Percentiles rank a stretch among this genome's conserved stretches.
These are phyloP conservation scores for Bembecia ichneumoniformis DNA, from an alignment of 2,888 invertebrate species.

Conservation along the genomic window DNA sequence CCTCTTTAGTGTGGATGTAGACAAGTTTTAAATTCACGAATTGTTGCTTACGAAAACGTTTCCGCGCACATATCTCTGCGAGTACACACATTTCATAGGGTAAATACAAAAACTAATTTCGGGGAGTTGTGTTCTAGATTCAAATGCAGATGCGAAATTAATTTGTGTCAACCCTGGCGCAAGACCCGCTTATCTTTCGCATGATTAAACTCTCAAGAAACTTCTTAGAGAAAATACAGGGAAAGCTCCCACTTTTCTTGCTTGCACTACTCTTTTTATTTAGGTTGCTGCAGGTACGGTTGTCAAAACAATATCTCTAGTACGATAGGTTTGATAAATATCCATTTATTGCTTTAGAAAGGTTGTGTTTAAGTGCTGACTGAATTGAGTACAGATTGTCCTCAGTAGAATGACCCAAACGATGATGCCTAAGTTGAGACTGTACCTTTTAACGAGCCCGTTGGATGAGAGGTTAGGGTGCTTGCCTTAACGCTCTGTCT, in stretches of 20 bases:
- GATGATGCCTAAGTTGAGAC: too few relatives aligned
- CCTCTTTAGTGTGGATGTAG: too few relatives aligned
- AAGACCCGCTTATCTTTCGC: constrained; percentile 42
- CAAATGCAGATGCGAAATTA: not conserved
- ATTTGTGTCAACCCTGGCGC: constrained; percentile 27
- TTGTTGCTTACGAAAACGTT: too few relatives aligned
- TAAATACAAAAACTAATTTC: not conserved
- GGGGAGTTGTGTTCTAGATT: not conserved
- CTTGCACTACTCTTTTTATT: constrained; percentile 49
- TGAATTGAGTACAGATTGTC: too few relatives aligned
- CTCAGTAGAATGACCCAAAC: too few relatives aligned
- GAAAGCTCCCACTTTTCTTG: constrained; percentile 44
- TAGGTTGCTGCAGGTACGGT: constrained; percentile 31
- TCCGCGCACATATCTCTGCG: too few relatives aligned
- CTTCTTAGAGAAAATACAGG: constrained; percentile 49
- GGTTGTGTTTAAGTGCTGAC: too few relatives aligned
- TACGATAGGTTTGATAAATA: not conserved
- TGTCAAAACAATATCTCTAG: constrained; percentile 13
- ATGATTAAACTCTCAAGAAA: constrained; percentile 57
- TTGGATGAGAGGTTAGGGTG: too few relatives aligned
- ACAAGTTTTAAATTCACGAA: too few relatives aligned
- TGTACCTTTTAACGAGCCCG: too few relatives aligned
- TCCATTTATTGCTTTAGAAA: not conserved
- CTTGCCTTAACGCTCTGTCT: too few relatives aligned
- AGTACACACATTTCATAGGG: not conserved